phyloP scores from a whole-genome alignment of 1,140 invertebrate genomes.

The Heliothis subflexa region DNA sequence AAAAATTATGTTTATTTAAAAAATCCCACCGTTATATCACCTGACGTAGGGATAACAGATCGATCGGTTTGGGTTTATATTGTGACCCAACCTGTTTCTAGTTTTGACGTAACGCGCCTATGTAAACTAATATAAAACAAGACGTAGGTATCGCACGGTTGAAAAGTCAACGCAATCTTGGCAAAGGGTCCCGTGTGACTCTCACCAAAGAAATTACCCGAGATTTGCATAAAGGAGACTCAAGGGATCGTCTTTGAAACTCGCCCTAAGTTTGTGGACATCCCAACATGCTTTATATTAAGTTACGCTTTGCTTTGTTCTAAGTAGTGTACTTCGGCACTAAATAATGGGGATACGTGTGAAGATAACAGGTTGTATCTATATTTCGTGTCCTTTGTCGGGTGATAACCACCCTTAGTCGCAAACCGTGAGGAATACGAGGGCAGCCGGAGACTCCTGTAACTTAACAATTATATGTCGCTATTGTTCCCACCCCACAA shows the following conservation, averaged over 20 bases:
- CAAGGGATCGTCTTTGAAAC: slow-evolving; percentile 71
- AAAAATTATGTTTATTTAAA: too few relatives aligned
- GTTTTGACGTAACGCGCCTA: slow-evolving; percentile 52
- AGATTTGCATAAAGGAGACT: slow-evolving; percentile 76
- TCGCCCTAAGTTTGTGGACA: slow-evolving; percentile 68
- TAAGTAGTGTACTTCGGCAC: slow-evolving; percentile 51
- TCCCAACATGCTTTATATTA: slow-evolving; percentile 71
- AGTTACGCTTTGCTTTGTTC: slow-evolving; percentile 67
- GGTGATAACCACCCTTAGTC: slow-evolving; percentile 10
- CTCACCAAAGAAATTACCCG: slow-evolving; percentile 73
- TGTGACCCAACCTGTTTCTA: slow-evolving; percentile 21
- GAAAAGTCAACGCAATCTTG: slow-evolving; percentile 67
- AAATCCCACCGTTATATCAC: too few relatives aligned
- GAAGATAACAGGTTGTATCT: slow-evolving; percentile 44
- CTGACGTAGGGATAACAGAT: not conserved
- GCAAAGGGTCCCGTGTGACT: slow-evolving; percentile 65
- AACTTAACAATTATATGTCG: slow-evolving; percentile 29
- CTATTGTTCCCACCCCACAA: not conserved
- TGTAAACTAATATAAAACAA: slow-evolving; percentile 54
- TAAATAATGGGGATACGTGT: slow-evolving; percentile 55
- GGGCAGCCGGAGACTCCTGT: not conserved
- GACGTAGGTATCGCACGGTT: slow-evolving; percentile 58
- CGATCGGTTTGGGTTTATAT: not conserved
- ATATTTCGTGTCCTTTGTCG: not conserved
- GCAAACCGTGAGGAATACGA: slow-evolving; percentile 12